Base-by-base conservation (phyloP, 2,888 invertebrate species). In the Anorthoa munda region DNA sequence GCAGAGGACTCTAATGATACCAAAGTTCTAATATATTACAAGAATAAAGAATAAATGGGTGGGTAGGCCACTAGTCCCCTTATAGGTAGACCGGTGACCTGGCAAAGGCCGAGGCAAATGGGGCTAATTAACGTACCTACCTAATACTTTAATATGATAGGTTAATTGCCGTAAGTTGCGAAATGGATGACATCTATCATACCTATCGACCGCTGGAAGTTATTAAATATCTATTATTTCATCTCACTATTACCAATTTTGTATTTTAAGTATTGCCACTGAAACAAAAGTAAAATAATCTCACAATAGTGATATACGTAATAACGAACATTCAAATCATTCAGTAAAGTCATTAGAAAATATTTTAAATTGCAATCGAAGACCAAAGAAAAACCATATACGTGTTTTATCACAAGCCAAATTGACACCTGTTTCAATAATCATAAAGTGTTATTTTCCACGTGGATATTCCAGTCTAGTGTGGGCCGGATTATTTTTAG, bases 401-500 rank as follows among this genome's bases (percentile, higher is more conserved):
- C 0, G 23, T 9, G n/a, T 46, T 23, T 7, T 4, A 26, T 13
- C 2, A 11, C 15, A 31, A 66, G 39, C 23, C 2, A 53, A 79
- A 55, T 63, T 75, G 61, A 66, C 23, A 55, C 26, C 17, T 75
- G n/a, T 23, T 2, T 0, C 2, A 13, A 66, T 31, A 9, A 0
- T 0, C 0, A 11, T 59, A 69, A 46, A 66, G 61, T 50, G 18
- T 64, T 23, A 31, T 69, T 66, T 80, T 18, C 56, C 12, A 7
- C 45, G 64, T 61, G 18, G n/a, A 48, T 15, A 66, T 45, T 18
- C n/a, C 11, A 51, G 56, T 72, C 51, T 61, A 77, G 58, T 66
- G 76, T 75, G 63, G 65, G 81, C 51, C 7, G 82, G 12, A 58
- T 61, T 66, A 81, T 68, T 66, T 79, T 59, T 53, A 72, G 61